These are phyloP conservation scores for Anisognathus igniventris DNA, from an alignment of 2,797 vertebrate genomes.

Conservation along the genomic window DNA sequence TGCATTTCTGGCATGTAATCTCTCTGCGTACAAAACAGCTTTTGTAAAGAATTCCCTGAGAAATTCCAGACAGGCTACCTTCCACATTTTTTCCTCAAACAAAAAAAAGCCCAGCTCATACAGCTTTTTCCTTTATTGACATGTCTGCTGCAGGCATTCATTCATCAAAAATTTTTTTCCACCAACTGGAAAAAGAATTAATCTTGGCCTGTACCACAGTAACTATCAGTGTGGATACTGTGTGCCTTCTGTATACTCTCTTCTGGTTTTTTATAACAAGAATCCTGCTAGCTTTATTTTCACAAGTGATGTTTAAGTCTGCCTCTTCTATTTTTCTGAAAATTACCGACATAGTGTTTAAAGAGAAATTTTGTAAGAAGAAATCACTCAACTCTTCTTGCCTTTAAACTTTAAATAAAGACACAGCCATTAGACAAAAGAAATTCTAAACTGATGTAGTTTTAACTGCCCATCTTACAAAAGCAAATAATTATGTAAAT, in stretches of 20 bases:
- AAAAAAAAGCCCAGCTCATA: background rate
- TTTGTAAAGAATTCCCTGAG: conserved; percentile 54
- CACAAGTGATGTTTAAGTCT: conserved; percentile 21
- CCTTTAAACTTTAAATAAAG: conserved; percentile 46
- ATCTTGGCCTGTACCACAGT: conserved; percentile 20
- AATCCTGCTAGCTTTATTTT: conserved; percentile 56
- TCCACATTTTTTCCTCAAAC: conserved; percentile 7
- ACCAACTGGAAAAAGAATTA: conserved; percentile 43
- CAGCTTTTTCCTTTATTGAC: conserved; percentile 29
- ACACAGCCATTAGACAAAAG: conserved; percentile 31
- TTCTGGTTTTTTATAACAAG: background rate
- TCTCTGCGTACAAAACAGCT: conserved; percentile 49
- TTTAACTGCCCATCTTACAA: conserved; percentile 54
- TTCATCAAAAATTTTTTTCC: conserved; percentile 59
- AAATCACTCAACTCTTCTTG: conserved; percentile 6
- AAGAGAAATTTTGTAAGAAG: conserved; percentile 5
- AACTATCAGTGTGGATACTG: conserved; percentile 29
- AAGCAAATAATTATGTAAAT: conserved; percentile 63
- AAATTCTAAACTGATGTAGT: conserved; percentile 51
- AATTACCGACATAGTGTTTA: conserved; percentile 29
- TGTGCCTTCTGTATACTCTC: background rate
- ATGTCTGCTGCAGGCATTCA: conserved; percentile 21
- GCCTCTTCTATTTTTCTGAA: conserved; percentile 30
- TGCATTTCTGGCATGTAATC: conserved; percentile 62
- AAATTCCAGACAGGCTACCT: conserved; percentile 52